Base-by-base conservation (phyloP, 1,140 invertebrate species). In the Pseudomyrmex gracilis region DNA sequence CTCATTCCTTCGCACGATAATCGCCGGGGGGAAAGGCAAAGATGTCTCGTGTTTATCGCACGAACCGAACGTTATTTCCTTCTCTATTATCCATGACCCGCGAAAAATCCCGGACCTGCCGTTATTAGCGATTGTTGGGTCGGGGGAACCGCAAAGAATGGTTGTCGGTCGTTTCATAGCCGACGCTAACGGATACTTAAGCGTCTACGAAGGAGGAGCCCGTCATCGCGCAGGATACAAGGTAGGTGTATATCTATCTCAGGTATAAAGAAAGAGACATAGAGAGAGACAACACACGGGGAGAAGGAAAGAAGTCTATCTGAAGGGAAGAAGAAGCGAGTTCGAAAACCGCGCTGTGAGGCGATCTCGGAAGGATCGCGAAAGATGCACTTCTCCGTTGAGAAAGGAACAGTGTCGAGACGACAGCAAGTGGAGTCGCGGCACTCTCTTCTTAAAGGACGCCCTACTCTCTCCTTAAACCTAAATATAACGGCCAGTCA, bases 401-500 rank as follows among this genome's bases (percentile, higher is more conserved):
- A 58, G 73, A 61, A 85, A 74, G 53, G 34, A 68, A 43, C 13
- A 70, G 64, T 17, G 34, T 34, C 34, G 34, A 34, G 34, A 34
- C 51, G 34, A 15, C 49, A 43, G 24, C 24, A 12, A 68, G 9
- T 2, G 64, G 15, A 15, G 15, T 47, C 24, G 47, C 61, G 73
- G 24, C 58, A 45, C 24, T 82, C 47, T 73, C 34, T 45, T 12
- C 2, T 47, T 61, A 77, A 77, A 77, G 73, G 73, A 77, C 61
- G 67, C 24, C 47, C 47, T 73, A 43, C 55, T 66, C 57, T 53
- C 68, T 74, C 60, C 86, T 87, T 83, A 57, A 87, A 84, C 51
- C 83, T 70, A 87, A 87, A 87, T 71, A 84, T 84, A 87, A 84
- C 85, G 68, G 74, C 68, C 78, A 71, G 76, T 87, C 85, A 84